Percentiles rank a stretch among this genome's conserved stretches.
Conservation (phyloP, 2,797 vertebrate genomes). For the Amniataba percoides region DNA sequence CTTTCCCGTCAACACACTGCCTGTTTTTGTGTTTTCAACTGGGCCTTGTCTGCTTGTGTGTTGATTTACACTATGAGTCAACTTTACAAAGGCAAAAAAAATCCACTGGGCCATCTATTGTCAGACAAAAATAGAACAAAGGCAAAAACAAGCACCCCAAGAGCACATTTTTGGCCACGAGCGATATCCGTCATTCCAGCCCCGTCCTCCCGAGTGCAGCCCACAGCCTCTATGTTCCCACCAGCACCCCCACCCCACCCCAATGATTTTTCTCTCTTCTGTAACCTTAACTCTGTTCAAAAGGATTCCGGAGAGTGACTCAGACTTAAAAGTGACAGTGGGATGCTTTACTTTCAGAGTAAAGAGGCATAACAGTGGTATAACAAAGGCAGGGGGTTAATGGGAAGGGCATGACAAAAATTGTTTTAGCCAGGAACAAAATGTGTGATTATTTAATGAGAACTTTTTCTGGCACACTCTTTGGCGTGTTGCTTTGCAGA, state of each 20-base stretch:
- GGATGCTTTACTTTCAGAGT: constrained; percentile 29
- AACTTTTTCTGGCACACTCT: constrained; percentile 25
- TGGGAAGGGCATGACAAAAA: constrained; percentile 7
- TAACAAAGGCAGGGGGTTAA: not conserved
- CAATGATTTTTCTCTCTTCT: constrained; percentile 16
- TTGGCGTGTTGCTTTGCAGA: constrained; percentile 7
- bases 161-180: constrained; percentile 71
- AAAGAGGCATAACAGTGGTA: not conserved
- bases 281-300: constrained; percentile 68
- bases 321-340: constrained; percentile 52
- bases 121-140: constrained; percentile 77
- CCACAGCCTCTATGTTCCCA: constrained; percentile 26
- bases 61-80: constrained; percentile 52
- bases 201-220: constrained; percentile 44
- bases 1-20: constrained; percentile 32
- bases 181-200: constrained; percentile 63
- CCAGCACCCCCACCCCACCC: constrained; percentile 1
- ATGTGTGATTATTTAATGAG: constrained; percentile 60
- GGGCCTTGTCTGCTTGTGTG: constrained; percentile 48
- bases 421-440: constrained; percentile 49
- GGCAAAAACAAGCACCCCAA: constrained; percentile 56
- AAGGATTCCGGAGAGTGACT: constrained; percentile 51
- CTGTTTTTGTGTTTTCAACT: constrained; percentile 43
- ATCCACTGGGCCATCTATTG: constrained; percentile 51
- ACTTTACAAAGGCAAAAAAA: constrained; percentile 53